Evolutionary conservation across 2,113 vertebrate genomes (phyloP).

Genomic region (Megaleporinus macrocephalus): DNA sequence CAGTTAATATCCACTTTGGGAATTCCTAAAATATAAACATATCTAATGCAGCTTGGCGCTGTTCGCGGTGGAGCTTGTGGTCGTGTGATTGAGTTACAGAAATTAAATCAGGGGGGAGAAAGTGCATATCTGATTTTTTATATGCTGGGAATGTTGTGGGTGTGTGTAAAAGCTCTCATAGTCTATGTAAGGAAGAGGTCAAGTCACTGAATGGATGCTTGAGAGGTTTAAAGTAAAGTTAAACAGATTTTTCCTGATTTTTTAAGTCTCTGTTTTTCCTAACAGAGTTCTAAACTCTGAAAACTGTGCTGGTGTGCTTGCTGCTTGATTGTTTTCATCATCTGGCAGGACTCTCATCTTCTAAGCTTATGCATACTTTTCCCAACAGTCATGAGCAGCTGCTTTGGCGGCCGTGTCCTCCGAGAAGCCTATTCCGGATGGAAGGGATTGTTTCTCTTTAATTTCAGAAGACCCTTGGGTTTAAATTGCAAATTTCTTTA

Average conservation of each 20-base stretch:
- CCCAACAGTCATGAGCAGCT: slow-evolving; percentile 70
- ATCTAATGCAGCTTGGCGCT: not conserved
- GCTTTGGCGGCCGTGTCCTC: slow-evolving; percentile 39
- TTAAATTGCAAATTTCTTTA: not conserved
- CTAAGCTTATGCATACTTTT: slow-evolving; percentile 64
- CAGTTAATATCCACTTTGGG: not conserved
- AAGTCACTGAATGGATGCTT: not conserved
- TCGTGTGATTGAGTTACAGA: not conserved
- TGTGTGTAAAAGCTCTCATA: not conserved
- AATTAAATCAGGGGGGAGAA: slow-evolving; percentile 4
- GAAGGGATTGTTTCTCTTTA: slow-evolving; percentile 5
- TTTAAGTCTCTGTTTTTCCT: not conserved
- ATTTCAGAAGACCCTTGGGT: not conserved
- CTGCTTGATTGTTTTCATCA: slow-evolving; percentile 53
- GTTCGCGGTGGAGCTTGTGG: not conserved
- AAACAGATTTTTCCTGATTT: too few relatives aligned
- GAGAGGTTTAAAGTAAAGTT: too few relatives aligned
- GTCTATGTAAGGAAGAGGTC: not conserved
- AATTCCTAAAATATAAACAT: not conserved
- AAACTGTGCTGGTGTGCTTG: not conserved
- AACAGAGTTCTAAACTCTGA: not conserved
- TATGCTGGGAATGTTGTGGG: slow-evolving; percentile 18
- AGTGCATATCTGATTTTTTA: not conserved
- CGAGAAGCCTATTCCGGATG: slow-evolving; percentile 10
- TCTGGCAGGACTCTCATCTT: slow-evolving; percentile 42